Base-by-base conservation (phyloP, 2,797 vertebrate species). In the Hyperoplus immaculatus region DNA sequence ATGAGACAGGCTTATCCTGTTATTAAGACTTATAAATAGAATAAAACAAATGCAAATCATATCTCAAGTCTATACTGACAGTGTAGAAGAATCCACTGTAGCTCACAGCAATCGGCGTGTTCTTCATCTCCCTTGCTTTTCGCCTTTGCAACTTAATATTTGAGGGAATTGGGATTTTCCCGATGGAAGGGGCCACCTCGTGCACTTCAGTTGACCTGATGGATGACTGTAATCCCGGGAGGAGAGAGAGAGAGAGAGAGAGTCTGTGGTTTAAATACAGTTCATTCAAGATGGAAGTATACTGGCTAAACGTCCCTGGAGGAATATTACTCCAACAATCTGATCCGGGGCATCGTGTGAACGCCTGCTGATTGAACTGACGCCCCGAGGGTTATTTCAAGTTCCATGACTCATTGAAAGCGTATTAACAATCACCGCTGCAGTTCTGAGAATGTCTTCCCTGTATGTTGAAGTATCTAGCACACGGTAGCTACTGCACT, bases 381-480 rank as follows among this genome's bases (percentile, higher is more conserved):
- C 62, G 70, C 81, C 70, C 77, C 0, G 56, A 73, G 63, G 29
- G 72, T 81, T 61, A 79, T 88, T 86, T 71, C 67, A 75, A 69
- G 79, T 69, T 73, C 54, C 68, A 58, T 43, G 50, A 61, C 79
- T 86, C 71, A 71, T 80, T 84, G 61, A 66, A 75, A 41, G 29
- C 62, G 60, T 47, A n/a, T 3, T 74, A 68, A 78, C 57, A 70
- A 59, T 60, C 5, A 78, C 66, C 63, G 29, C 29, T 29, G 29
- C 29, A 29, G 29, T 29, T 29, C 29, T 29, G 29, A 29, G 29
- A 29, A 29, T 29, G 29, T 29, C 36, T 42, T 6, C 50, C 54
- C 61, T 51, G 49, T 5, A 8, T 4, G 59, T 42, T 15, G 29
- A 6, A 1, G n/a, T 15, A 10, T 38, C 68, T 29, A 29, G 29